phyloP scores from a whole-genome alignment of 2,797 vertebrate genomes.

The Myripristis jacobus region DNA sequence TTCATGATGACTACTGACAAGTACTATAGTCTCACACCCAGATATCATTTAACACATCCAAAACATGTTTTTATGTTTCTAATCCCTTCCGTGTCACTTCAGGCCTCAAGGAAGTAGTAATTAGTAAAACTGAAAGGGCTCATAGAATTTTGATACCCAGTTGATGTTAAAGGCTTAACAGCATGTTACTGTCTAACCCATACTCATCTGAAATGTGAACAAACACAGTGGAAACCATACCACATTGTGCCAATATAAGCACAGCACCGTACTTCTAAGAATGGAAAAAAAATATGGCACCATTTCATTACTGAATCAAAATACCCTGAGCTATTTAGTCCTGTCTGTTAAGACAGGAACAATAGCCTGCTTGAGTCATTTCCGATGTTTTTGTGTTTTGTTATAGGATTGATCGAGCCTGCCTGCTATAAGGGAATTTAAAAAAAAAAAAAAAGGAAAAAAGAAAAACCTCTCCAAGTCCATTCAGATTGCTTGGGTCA shows the following conservation, averaged over 20 bases:
- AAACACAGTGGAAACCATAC: conserved; percentile 40
- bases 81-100: conserved; percentile 14
- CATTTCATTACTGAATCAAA: neutral
- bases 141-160: conserved; percentile 20
- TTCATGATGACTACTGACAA: too few species aligned
- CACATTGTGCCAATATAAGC: conserved; percentile 5
- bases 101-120: conserved; percentile 17
- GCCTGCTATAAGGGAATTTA: conserved; percentile 33
- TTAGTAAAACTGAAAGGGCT: conserved; percentile 23
- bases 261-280: neutral
- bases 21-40: too few species aligned
- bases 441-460: too few species aligned
- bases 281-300: neutral
- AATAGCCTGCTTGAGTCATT: conserved; percentile 22
- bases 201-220: conserved; percentile 11
- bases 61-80: too few species aligned
- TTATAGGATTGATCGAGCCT: conserved; percentile 26
- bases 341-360: conserved; percentile 9
- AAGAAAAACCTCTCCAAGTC: conserved; percentile 55
- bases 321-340: conserved; percentile 3
- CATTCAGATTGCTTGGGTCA: conserved; percentile 40
- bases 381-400: neutral
- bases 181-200: conserved; percentile 25
- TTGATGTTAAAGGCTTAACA: conserved; percentile 15
- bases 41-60: too few species aligned